These are phyloP conservation scores for Phaethon lepturus DNA, from an alignment of 2,113 vertebrate species.

Conservation along the genomic window DNA sequence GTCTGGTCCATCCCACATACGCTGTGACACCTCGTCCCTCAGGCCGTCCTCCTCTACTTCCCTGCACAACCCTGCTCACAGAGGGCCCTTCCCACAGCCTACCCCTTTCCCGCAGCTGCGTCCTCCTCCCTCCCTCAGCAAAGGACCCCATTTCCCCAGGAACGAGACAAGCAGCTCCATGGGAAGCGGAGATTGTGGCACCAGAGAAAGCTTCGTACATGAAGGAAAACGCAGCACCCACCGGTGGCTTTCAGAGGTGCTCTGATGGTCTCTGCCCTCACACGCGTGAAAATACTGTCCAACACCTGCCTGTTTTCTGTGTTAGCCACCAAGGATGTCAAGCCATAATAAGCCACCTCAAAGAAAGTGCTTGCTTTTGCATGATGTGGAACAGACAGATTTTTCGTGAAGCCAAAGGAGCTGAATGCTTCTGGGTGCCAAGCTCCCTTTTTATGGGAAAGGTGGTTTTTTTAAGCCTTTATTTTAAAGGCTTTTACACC, in stretches of 20 bases:
- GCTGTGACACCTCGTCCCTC: not conserved
- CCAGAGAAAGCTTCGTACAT: not conserved
- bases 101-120: not conserved
- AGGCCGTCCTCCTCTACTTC: not conserved
- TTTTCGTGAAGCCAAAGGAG: not conserved
- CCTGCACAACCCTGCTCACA: not conserved
- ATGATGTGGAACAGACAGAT: not conserved
- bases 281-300: not conserved
- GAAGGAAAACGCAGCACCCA: not conserved
- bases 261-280: not conserved
- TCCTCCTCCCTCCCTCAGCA: not conserved
- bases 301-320: not conserved
- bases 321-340: not conserved
- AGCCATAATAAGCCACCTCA: not conserved
- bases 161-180: not conserved
- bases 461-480: too few relatives aligned
- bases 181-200: not conserved
- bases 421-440: not conserved
- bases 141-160: not conserved
- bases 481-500: too few relatives aligned
- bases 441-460: not conserved
- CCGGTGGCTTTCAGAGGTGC: not conserved
- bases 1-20: fast-evolving
- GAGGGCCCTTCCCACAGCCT: not conserved
- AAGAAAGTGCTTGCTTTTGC: not conserved